These are phyloP conservation scores for Sphaerodactylus townsendi DNA, from an alignment of 2,113 vertebrate genomes.

Conservation along the genomic window DNA sequence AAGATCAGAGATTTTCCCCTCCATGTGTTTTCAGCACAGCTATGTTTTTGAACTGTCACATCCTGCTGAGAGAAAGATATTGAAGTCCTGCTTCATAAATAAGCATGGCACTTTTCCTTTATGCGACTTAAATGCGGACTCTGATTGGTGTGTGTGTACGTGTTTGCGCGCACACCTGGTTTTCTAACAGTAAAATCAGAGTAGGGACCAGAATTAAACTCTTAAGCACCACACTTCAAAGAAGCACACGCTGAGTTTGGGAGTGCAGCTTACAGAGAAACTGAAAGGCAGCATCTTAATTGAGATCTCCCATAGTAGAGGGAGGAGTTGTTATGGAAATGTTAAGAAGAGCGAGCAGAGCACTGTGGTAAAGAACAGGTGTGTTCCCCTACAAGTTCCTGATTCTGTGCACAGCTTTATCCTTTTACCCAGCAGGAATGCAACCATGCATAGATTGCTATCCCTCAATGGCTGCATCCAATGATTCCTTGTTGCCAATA, in stretches of 20 bases:
- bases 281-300: background rate
- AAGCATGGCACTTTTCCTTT: slow-evolving; percentile 23
- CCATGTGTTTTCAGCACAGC: slow-evolving; percentile 48
- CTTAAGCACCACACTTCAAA: background rate
- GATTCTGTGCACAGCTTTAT: no score
- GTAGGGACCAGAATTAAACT: background rate
- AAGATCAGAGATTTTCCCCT: slow-evolving; percentile 55
- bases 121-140: slow-evolving; percentile 17
- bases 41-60: slow-evolving; percentile 44
- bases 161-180: background rate
- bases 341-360: no score
- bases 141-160: background rate
- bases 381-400: no score
- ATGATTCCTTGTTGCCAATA: no score
- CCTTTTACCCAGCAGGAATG: no score
- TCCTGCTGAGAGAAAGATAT: slow-evolving; percentile 51
- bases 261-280: background rate
- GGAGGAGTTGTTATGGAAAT: no score
- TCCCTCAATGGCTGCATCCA: no score
- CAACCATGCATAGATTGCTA: no score
- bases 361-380: no score
- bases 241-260: background rate
- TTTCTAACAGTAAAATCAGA: background rate
- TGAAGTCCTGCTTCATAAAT: slow-evolving; percentile 40
- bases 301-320: no score